A percentile compares a stretch with the other conserved stretches of the same genome.
Conservation (phyloP, 2,113 vertebrate species). For the Peromyscus maniculatus region DNA sequence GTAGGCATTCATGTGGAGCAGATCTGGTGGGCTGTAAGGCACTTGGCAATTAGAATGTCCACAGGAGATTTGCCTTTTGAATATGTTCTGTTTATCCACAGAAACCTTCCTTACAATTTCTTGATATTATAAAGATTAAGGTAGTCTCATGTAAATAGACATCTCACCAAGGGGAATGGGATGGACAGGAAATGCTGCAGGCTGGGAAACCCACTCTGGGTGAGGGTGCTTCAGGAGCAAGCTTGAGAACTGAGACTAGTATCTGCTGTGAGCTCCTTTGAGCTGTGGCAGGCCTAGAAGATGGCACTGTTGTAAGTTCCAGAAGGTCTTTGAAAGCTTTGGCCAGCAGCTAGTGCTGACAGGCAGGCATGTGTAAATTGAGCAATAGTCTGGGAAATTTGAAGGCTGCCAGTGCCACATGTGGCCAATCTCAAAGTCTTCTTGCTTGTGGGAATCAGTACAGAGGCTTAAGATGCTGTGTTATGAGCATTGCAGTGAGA, state of each 20-base stretch:
- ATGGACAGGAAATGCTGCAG: background rate
- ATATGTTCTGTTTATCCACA: background rate
- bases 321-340: background rate
- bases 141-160: background rate
- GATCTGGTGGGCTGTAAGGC: background rate
- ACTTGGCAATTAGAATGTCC: background rate
- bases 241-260: background rate
- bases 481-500: background rate
- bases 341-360: background rate
- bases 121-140: background rate
- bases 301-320: background rate
- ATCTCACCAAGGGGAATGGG: background rate
- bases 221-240: background rate
- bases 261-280: background rate
- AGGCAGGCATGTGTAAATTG: background rate
- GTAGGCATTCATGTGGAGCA: background rate
- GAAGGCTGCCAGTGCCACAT: background rate
- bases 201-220: background rate
- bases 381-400: background rate
- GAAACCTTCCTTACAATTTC: background rate
- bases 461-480: background rate
- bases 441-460: background rate
- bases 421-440: background rate
- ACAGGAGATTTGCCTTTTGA: background rate
- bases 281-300: background rate